Percentiles rank a stretch among this genome's conserved stretches.
Evolutionary conservation across 2,113 vertebrate species (phyloP).

Genomic region (Neopipo cinnamomea): DNA sequence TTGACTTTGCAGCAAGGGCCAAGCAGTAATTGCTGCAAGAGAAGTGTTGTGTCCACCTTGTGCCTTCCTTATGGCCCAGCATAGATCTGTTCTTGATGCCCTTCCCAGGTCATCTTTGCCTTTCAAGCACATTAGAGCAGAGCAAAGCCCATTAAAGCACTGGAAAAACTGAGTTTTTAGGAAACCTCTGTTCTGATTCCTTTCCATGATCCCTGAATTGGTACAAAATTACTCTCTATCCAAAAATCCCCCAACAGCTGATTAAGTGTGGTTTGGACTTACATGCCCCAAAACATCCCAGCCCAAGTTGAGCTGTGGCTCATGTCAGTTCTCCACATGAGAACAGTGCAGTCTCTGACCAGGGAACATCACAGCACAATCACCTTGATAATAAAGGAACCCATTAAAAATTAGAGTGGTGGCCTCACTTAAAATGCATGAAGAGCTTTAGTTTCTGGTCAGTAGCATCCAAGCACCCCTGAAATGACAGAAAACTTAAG

Average conservation of each 20-base stretch:
- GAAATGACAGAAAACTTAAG: background rate
- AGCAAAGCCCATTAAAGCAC: background rate
- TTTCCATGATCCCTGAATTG: background rate
- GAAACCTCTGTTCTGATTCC: background rate
- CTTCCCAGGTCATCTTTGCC: background rate
- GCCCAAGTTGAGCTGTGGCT: background rate
- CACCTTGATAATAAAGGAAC: background rate
- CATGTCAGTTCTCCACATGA: rapidly evolving
- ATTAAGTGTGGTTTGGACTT: background rate
- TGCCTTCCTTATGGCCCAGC: background rate
- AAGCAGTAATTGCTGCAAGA: background rate
- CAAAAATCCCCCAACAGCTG: background rate
- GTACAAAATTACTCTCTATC: background rate
- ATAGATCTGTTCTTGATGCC: background rate
- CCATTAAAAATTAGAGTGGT: background rate
- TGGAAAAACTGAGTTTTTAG: background rate
- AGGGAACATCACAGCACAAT: background rate
- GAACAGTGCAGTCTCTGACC: background rate
- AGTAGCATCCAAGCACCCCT: background rate
- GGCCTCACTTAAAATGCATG: background rate
- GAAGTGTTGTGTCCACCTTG: background rate
- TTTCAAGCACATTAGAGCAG: background rate
- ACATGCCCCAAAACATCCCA: background rate
- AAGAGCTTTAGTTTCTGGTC: background rate
- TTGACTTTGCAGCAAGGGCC: background rate